phyloP scores from a whole-genome alignment of 2,888 invertebrate genomes.

The Emmelina monodactyla region DNA sequence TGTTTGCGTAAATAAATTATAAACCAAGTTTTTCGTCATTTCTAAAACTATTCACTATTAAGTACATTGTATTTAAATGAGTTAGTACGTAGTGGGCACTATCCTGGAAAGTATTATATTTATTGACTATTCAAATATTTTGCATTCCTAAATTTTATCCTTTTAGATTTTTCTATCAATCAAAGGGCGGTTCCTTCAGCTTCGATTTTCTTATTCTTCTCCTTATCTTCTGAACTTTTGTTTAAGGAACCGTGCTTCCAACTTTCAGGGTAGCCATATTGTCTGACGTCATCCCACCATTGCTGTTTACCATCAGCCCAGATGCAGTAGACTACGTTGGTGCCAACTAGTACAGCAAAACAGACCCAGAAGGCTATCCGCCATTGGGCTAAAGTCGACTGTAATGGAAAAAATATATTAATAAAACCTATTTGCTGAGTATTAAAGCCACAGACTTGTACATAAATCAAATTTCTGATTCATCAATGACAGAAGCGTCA shows the following conservation, averaged over 20 bases:
- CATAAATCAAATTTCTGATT: too few relatives aligned
- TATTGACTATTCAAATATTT: too few relatives aligned
- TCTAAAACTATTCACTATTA: too few relatives aligned
- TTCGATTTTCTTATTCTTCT: conserved; percentile 1
- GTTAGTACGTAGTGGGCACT: too few relatives aligned
- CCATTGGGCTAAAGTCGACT: conserved; percentile 56
- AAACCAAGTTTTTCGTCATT: too few relatives aligned
- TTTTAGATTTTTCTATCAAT: neutral
- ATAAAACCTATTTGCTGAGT: too few relatives aligned
- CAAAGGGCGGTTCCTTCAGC: neutral
- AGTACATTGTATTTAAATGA: too few relatives aligned
- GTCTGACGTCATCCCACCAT: conserved; percentile 72
- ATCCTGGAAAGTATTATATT: too few relatives aligned
- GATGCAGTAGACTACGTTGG: conserved; percentile 70
- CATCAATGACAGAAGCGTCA: too few relatives aligned
- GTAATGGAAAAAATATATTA: conserved; percentile 20
- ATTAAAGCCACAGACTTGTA: too few relatives aligned
- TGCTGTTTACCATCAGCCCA: conserved; percentile 76
- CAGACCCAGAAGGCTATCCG: conserved; percentile 77
- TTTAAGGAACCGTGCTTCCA: conserved; percentile 46
- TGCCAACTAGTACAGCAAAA: conserved; percentile 67
- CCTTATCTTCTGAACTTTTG: conserved; percentile 12
- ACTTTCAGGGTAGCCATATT: conserved; percentile 44
- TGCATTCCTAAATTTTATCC: too few relatives aligned
- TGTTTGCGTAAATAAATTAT: too few relatives aligned